Evolutionary conservation across 2,888 invertebrate genomes (phyloP), one percentile per base, ranked within the genome.

Genomic region (Apoderus coryli): DNA sequence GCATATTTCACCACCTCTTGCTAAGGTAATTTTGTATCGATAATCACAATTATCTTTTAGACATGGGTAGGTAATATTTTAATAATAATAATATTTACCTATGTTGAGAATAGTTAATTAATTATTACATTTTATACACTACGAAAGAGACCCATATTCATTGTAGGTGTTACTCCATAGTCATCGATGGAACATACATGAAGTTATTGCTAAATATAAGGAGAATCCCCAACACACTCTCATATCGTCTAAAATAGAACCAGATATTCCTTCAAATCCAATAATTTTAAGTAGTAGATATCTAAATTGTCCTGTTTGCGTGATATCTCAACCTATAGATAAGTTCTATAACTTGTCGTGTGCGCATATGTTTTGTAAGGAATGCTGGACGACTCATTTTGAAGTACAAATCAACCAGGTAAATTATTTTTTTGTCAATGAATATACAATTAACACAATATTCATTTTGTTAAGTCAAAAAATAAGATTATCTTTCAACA

Each of bases 341-440:
- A 76, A 72, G 49, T 85, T 85, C 54, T 75, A 76, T 53, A 74
- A 76, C 32, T 65, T 95, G 38, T 72, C 81, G 10, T 96, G 95
- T 63, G 78, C 81, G 12, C 95, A 98, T 61, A 71, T 73, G 39
- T 98, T 93, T 60, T 98, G 98, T 59, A 80, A 78, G 57, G 84
- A 86, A 41, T 98, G 98, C 59, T 98, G 98, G 98, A 74, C 76
- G 37, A 79, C 75, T 67, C 89, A 92, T 67, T 89, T 95, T 60
- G 89, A 93, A 69, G 82, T 89, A 49, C 93, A 95, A 71, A 86
- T 95, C 46, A 74, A 72, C 59, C 85, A 86, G 86, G 89, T 60
- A 67, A 68, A 30, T 19, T 15, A 12, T 28, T 13, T 11, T 26
- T 24, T 7, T 10, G 10, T 5, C 7, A 24, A 24, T 7, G 10